Percentiles rank a stretch among this genome's conserved stretches.
Conservation (phyloP, 1,140 invertebrate genomes). For the Acromyrmex charruanus region DNA sequence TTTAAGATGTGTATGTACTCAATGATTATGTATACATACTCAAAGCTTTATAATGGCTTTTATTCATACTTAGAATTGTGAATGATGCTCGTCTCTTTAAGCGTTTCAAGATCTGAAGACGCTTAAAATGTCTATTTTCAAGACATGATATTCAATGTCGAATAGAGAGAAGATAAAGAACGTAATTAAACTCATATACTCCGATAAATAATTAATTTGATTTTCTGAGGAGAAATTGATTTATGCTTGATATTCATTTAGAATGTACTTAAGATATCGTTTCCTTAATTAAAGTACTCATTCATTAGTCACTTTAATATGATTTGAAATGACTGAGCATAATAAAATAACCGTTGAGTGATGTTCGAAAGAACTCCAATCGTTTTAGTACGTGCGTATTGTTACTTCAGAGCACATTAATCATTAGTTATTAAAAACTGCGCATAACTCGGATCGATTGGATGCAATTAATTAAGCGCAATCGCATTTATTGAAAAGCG, state of each 20-base stretch:
- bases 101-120: not conserved
- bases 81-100: slow-evolving; percentile 22
- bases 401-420: slow-evolving; percentile 16
- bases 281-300: slow-evolving; percentile 37
- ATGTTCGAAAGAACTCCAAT: slow-evolving; percentile 11
- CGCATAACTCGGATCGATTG: slow-evolving; percentile 14
- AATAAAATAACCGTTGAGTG: not conserved
- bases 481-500: not conserved
- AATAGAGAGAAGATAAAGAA: not conserved
- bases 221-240: not conserved
- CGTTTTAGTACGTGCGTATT: not conserved
- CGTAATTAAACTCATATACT: slow-evolving; percentile 9
- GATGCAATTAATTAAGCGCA: not conserved
- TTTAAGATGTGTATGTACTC: not conserved
- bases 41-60: not conserved
- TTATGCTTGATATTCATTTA: not conserved
- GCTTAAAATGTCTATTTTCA: not conserved
- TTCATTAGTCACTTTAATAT: slow-evolving; percentile 28
- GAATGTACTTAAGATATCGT: not conserved
- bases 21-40: not conserved
- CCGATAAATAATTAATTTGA: slow-evolving; percentile 2
- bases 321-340: not conserved
- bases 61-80: slow-evolving; percentile 4
- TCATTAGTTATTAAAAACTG: slow-evolving; percentile 15
- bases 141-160: not conserved